Evolutionary conservation across 2,797 vertebrate species (phyloP), one percentile per base, ranked within the genome.

Genomic region (Miichthys miiuy): DNA sequence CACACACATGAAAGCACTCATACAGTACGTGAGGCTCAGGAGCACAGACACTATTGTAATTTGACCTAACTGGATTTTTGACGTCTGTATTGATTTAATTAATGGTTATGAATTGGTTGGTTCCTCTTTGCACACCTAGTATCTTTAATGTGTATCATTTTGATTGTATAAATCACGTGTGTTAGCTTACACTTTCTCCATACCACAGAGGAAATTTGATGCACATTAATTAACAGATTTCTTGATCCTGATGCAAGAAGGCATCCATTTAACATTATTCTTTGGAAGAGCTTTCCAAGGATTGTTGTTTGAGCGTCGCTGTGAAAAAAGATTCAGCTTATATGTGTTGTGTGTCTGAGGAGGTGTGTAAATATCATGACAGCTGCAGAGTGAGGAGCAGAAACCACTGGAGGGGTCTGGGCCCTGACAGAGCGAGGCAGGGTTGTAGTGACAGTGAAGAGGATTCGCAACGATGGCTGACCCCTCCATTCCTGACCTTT

Each of bases 401-500:
- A 66, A 83, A 68, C 72, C 77, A 78, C 77, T 87, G 82, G 79
- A 88, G 87, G 81, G 86, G 80, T 90, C 86, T 84, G 76, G 70
- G 77, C 78, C 79, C 73, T 77, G 89, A 90, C 88, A 51, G 60
- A 86, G 81, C 34, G 57, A 84, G 73, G 72, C 79, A 82, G 77
- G 72, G 47, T 81, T 55, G 38, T 16, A 27, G 70, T 90, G 92
- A 94, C 90, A 61, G 87, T 89, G 87, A 93, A 83, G 89, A 88
- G 81, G 77, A 93, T 92, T 84, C 83, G 75, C 80, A 69, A 62
- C 62, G 92, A 93, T 90, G 84, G 87, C 85, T 92, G 87, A 91
- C 89, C 89, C 81, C 79, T 81, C 75, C 46, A 65, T 82, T 79
- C 83, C 75, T 94, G 89, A 92, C 91, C 91, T 93, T 91, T 87